Percentiles rank a stretch among this genome's conserved stretches.
These are phyloP conservation scores for Echinarachnius parma DNA, from an alignment of 53 echinoderm and acorn worm genomes.

Conservation along the genomic window DNA sequence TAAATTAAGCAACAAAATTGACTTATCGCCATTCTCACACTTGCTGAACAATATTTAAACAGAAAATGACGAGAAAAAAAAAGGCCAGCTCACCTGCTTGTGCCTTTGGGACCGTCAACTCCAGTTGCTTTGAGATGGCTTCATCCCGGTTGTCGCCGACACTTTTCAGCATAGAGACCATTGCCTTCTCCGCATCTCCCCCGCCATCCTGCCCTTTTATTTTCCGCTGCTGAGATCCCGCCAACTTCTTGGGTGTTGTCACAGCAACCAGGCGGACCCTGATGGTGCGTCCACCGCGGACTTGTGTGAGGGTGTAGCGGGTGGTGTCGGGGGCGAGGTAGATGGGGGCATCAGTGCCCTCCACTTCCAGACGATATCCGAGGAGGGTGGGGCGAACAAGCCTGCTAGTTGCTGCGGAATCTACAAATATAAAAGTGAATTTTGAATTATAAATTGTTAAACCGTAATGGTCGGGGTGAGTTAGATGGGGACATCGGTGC, in stretches of 20 bases:
- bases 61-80: not conserved
- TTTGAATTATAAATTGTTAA: too few species aligned
- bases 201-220: slow-evolving; percentile 22
- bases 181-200: slow-evolving; percentile 12
- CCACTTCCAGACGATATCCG: slow-evolving; percentile 60
- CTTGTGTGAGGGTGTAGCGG: slow-evolving; percentile 46
- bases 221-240: slow-evolving; percentile 14
- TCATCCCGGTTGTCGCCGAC: slow-evolving; percentile 37
- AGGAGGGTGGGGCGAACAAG: slow-evolving; percentile 55
- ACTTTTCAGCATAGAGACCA: slow-evolving; percentile 26
- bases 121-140: slow-evolving; percentile 26
- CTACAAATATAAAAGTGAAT: too few species aligned
- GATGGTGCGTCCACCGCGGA: slow-evolving; percentile 31
- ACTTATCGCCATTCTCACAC: too few species aligned
- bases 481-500: slow-evolving; percentile 26
- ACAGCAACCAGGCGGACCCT: slow-evolving; percentile 50
- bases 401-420: slow-evolving; percentile 1
- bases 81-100: slow-evolving; percentile 53
- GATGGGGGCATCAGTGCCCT: slow-evolving; percentile 45
- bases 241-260: slow-evolving; percentile 50
- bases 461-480: slow-evolving; percentile 54
- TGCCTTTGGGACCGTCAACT: slow-evolving; percentile 54
- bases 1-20: too few species aligned
- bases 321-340: slow-evolving; percentile 52
- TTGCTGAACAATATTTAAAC: not conserved